These are phyloP conservation scores for Eudemis profundana DNA, from an alignment of 2,888 invertebrate genomes.

Conservation along the genomic window DNA sequence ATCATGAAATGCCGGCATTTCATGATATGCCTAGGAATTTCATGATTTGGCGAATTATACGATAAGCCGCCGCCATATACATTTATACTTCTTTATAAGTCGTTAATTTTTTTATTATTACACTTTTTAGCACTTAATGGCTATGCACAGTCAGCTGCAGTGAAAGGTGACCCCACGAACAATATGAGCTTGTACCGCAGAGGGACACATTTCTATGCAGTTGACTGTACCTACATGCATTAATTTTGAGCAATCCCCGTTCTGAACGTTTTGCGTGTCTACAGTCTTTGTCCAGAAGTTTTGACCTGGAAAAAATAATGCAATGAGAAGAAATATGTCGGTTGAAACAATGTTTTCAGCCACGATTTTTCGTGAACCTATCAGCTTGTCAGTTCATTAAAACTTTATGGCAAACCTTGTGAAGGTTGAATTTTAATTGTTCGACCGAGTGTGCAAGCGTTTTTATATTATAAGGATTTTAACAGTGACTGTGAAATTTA, in stretches of 20 bases:
- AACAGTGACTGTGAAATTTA: not conserved
- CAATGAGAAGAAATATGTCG: not conserved
- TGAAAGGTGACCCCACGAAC: too few species aligned
- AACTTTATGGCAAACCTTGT: not conserved
- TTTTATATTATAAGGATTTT: not conserved
- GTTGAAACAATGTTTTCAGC: not conserved
- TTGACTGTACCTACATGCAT: too few species aligned
- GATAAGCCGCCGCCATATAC: too few species aligned
- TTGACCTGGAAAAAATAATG: not conserved
- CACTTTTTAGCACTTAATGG: too few species aligned
- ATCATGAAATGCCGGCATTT: too few species aligned
- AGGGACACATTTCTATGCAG: too few species aligned
- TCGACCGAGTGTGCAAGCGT: not conserved
- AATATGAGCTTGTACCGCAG: too few species aligned
- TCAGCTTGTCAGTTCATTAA: constrained; percentile 1
- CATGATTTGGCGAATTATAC: too few species aligned
- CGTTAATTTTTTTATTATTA: too few species aligned
- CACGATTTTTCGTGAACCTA: not conserved
- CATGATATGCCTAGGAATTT: too few species aligned
- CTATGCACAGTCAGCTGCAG: too few species aligned
- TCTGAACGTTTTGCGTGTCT: not conserved
- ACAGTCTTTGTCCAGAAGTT: not conserved
- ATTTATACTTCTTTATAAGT: too few species aligned
- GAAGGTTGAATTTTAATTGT: not conserved
- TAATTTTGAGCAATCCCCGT: not conserved